Evolutionary conservation across 2,797 vertebrate species (phyloP).

Genomic region (Manis pentadactyla): DNA sequence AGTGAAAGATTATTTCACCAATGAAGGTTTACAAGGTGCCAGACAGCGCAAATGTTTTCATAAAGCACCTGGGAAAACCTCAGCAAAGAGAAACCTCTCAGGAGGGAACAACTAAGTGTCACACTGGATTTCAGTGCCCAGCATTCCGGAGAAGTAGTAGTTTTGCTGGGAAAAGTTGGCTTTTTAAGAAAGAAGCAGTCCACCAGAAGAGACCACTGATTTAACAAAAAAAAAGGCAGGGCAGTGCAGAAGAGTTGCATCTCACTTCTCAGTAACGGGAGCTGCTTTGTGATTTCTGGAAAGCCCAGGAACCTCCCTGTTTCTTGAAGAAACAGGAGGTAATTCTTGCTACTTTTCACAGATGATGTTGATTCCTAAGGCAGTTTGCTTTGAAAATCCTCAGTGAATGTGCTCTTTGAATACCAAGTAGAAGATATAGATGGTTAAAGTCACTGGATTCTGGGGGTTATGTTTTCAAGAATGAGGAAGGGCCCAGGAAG

Average conservation of each 20-base stretch:
- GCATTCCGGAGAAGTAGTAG: conserved; percentile 10
- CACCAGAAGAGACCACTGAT: conserved; percentile 30
- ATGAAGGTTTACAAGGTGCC: background rate
- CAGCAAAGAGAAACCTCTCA: background rate
- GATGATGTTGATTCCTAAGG: background rate
- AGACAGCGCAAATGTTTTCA: conserved; percentile 29
- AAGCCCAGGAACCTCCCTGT: background rate
- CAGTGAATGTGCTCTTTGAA: background rate
- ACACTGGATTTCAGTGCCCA: background rate
- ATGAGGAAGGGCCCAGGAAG: conserved; percentile 19
- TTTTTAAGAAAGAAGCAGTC: background rate
- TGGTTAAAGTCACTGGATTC: background rate
- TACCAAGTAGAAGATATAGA: background rate
- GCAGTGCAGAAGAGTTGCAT: background rate
- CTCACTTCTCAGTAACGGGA: background rate
- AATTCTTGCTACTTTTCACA: background rate
- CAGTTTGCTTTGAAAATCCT: background rate
- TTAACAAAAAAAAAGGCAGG: background rate
- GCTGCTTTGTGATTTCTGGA: background rate
- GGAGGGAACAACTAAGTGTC: background rate
- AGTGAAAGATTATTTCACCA: background rate
- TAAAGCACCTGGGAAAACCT: background rate
- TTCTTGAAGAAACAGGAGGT: background rate
- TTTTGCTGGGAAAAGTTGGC: conserved; percentile 17
- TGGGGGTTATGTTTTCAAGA: background rate